phyloP scores from a whole-genome alignment of 2,888 invertebrate genomes.

The Acronicta psi region DNA sequence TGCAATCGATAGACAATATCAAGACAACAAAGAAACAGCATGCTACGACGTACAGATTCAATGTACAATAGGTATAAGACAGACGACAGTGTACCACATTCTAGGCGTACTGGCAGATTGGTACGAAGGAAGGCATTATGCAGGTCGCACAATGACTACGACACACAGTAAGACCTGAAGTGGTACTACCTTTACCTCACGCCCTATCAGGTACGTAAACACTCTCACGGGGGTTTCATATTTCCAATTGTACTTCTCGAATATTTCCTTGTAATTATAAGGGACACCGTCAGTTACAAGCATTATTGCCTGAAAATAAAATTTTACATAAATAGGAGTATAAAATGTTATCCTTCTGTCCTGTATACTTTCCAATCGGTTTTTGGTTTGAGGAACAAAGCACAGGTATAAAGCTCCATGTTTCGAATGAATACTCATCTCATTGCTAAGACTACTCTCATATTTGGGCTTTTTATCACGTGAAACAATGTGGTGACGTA shows the following conservation, averaged over 20 bases:
- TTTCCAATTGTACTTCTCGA: constrained; percentile 96
- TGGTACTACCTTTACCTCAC: constrained; percentile 92
- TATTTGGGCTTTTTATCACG: too few relatives aligned
- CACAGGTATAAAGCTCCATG: too few relatives aligned
- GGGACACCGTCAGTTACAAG: constrained; percentile 99
- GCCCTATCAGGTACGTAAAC: constrained; percentile 99
- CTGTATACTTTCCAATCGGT: too few relatives aligned
- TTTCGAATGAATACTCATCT: too few relatives aligned
- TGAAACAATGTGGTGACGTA: too few relatives aligned
- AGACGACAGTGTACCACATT: constrained; percentile 84
- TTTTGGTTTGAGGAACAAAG: too few relatives aligned
- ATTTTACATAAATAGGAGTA: neutral
- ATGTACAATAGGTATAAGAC: constrained; percentile 40
- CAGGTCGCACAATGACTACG: constrained; percentile 88
- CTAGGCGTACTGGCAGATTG: constrained; percentile 85
- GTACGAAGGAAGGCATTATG: constrained; percentile 85
- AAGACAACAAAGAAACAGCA: constrained; percentile 60
- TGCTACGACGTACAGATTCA: constrained; percentile 31
- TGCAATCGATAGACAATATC: constrained; percentile 31
- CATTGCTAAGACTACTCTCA: too few relatives aligned
- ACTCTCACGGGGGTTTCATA: constrained; percentile 96
- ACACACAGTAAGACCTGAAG: constrained; percentile 88
- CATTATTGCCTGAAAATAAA: constrained; percentile 96
- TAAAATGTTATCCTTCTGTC: too few relatives aligned
- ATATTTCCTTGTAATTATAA: constrained; percentile 97